phyloP scores from a whole-genome alignment of 2,797 vertebrate species.

The Heterohyrax brucei region DNA sequence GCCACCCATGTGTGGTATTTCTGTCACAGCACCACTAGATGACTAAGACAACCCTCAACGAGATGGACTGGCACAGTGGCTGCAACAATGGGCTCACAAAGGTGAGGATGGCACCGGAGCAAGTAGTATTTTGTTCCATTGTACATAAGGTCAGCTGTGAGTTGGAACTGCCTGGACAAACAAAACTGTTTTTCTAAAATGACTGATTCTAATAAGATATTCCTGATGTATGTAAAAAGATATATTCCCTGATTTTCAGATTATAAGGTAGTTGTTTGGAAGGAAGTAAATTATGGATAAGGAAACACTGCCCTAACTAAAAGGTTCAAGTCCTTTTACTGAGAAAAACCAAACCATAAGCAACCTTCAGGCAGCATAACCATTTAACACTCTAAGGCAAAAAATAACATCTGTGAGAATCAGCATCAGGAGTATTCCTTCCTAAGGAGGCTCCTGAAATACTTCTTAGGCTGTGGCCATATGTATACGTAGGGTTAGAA shows the following conservation, averaged over 20 bases:
- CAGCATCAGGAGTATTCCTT: not conserved
- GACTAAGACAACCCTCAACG: too few relatives aligned
- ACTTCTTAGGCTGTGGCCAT: not conserved
- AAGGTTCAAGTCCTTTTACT: not conserved
- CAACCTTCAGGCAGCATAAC: not conserved
- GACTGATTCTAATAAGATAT: not conserved
- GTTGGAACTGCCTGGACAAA: too few relatives aligned
- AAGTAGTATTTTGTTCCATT: too few relatives aligned
- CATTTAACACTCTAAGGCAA: not conserved
- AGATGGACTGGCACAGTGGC: too few relatives aligned
- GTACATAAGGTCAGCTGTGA: too few relatives aligned
- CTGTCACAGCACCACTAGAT: too few relatives aligned
- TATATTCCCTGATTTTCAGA: not conserved
- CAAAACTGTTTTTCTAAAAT: slow-evolving; percentile 28
- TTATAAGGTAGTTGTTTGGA: slow-evolving; percentile 8
- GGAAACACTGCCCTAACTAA: not conserved
- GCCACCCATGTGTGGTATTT: too few relatives aligned
- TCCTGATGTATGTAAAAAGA: not conserved
- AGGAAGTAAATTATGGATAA: not conserved
- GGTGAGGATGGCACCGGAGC: too few relatives aligned
- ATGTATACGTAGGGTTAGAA: too few relatives aligned
- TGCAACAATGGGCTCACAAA: too few relatives aligned
- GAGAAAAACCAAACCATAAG: not conserved
- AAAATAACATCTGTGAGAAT: not conserved
- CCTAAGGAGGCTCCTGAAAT: not conserved